Evolutionary conservation across 2,888 invertebrate genomes (phyloP), one percentile per base, ranked within the genome.

Genomic region (Ceratothoa steindachneri): DNA sequence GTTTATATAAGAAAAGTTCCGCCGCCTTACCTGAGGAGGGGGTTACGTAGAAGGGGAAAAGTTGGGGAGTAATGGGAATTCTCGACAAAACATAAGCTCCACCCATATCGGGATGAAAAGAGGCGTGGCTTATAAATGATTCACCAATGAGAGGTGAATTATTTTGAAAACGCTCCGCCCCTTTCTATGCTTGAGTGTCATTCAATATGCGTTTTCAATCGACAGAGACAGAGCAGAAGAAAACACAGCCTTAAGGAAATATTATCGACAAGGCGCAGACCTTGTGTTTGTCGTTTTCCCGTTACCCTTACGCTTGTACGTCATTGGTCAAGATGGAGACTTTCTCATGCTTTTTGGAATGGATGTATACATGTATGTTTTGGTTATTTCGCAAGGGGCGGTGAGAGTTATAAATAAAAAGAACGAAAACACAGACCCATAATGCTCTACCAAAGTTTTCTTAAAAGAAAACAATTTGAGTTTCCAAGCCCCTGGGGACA

Each of bases 271-370:
- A 22, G 55, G 55, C 5, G 15, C 41, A 41, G 15, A 55, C 55
- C 19, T 55, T 55, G 55, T 55, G 55, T 55, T 55, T 55, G 55
- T 22, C 19, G 24, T 55, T 22, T 55, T 7, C 55, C 19, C 19
- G 24, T 55, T 22, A 15, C 12, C 55, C 19, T 55, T 55, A 5
- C 19, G 5, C 24, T 55, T 22, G 19, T 55, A 7, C 19, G 15
- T 22, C 55, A 55, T 19, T 55, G 55, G 55, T 55, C 55, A 55
- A 55, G 55, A 55, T 55, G 55, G 55, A n/a, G n/a, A n/a, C n/a
- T n/a, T n/a, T n/a, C n/a, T n/a, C n/a, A n/a, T n/a, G n/a, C n/a
- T n/a, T n/a, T n/a, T n/a, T n/a, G n/a, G n/a, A n/a, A n/a, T n/a
- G n/a, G n/a, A n/a, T n/a, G n/a, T n/a, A n/a, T n/a, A n/a, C n/a